phyloP scores from a whole-genome alignment of 2,797 vertebrate species.

The Gallinago nigripennis region DNA sequence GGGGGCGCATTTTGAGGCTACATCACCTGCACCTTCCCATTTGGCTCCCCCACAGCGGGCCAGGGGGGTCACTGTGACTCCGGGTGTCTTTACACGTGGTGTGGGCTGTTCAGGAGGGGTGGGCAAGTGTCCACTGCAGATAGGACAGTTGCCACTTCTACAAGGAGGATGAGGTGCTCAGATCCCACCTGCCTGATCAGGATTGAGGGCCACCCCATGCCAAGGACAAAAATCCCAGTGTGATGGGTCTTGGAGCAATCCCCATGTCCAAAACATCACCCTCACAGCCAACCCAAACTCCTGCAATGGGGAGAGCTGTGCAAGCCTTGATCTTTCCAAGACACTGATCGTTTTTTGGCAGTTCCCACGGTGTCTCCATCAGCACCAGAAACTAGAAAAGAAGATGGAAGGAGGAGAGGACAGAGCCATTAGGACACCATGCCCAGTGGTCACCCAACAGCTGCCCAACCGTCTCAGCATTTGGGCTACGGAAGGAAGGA shows the following conservation, averaged over 20 bases:
- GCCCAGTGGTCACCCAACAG: neutral
- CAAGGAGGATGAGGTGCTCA: fast-evolving
- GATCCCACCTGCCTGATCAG: neutral
- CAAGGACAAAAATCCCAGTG: neutral
- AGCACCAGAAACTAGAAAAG: neutral
- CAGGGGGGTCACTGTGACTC: neutral
- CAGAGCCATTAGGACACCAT: neutral
- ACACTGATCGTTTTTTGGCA: neutral
- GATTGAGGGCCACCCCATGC: neutral
- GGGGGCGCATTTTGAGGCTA: neutral
- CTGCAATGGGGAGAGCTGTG: neutral
- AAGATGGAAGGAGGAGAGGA: neutral
- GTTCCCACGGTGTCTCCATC: neutral
- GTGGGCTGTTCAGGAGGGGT: neutral
- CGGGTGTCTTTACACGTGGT: fast-evolving
- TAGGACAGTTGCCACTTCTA: neutral
- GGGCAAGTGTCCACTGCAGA: neutral
- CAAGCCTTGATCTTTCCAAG: neutral
- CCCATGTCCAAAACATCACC: neutral
- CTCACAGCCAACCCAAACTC: neutral
- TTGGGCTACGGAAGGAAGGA: neutral
- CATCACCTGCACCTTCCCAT: neutral
- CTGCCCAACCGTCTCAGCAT: neutral
- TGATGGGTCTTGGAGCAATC: neutral
- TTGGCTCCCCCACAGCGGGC: neutral